Base-by-base conservation (phyloP, 2,113 vertebrate genomes). In the Mastomys natalensis region DNA sequence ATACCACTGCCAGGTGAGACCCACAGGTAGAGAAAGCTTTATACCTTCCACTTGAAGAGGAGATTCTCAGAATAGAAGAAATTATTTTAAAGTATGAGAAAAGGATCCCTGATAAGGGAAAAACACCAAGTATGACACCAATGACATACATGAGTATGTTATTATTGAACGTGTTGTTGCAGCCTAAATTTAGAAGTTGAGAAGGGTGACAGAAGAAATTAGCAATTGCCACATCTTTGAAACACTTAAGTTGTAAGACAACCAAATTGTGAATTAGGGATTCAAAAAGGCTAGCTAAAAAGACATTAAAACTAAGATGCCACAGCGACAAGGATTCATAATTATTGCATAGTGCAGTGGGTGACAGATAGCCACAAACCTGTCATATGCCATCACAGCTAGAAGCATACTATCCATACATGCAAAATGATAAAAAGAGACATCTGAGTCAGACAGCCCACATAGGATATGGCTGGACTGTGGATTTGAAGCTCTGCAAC, bases 161-260 rank as follows among this genome's bases (percentile, higher is more conserved):
- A 62, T 43, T 84, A 21, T 26, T 40, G 16, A 84, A 62, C 4
- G 55, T 84, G 55, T 16, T 51, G 9, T 37, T 40, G 13, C 55
- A 84, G 11, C 22, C 37, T 60, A 84, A 37, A 43, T 43, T 62
- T 26, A 84, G 55, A 62, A 84, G 55, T 29, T 60, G 55, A 60
- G 80, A 84, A 43, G 80, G 80, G 13, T 84, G n/a, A 82, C 80
- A 84, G 80, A 84, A 84, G 55, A 62, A 84, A 62, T 62, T 84
- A 40, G 55, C 10, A 26, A 84, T 84, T 40, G n/a, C 1, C 37
- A 84, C n/a, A 62, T 60, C 55, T 84, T 84, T 84, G 55, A 84
- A 84, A 43, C 55, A 60, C 24, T 60, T 62, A 84, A 84, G 2
- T 43, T 26, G 55, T 62, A 62, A 60, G 8, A n/a, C 80, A 29